A percentile compares a stretch with the other conserved stretches of the same genome.
These are phyloP conservation scores for Calliphora vicina DNA, from an alignment of 1,140 invertebrate genomes.

Conservation along the genomic window DNA sequence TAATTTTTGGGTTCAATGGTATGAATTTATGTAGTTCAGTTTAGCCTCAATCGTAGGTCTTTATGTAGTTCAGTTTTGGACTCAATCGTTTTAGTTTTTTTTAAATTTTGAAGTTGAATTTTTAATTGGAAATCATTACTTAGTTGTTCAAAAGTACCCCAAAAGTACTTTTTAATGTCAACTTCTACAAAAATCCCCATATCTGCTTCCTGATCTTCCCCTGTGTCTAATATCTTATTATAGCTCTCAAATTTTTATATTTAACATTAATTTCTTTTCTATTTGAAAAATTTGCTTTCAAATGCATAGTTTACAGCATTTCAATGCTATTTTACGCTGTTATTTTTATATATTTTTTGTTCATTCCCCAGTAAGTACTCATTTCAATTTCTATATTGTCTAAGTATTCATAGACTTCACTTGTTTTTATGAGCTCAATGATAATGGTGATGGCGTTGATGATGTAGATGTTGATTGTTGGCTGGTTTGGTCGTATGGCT, in stretches of 20 bases:
- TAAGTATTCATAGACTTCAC: background rate
- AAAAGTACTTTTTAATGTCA: no score
- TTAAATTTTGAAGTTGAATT: no score
- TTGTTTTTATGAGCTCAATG: background rate
- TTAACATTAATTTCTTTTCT: background rate
- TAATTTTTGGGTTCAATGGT: no score
- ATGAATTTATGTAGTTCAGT: no score
- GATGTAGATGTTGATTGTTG: background rate
- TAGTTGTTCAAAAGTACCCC: no score
- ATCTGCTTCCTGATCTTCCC: no score
- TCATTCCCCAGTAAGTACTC: background rate
- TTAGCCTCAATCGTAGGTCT: no score
- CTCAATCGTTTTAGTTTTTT: no score
- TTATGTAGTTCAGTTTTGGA: no score
- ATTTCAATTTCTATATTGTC: background rate
- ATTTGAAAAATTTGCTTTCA: background rate
- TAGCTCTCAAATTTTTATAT: background rate
- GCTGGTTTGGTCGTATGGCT: background rate
- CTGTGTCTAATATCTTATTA: no score
- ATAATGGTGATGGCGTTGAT: background rate
- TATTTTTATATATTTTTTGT: background rate
- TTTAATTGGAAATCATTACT: no score
- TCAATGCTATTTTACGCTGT: background rate
- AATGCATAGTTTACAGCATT: background rate
- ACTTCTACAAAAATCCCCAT: no score